phyloP scores from a whole-genome alignment of 2,888 invertebrate species.

The Eupithecia subumbrata region DNA sequence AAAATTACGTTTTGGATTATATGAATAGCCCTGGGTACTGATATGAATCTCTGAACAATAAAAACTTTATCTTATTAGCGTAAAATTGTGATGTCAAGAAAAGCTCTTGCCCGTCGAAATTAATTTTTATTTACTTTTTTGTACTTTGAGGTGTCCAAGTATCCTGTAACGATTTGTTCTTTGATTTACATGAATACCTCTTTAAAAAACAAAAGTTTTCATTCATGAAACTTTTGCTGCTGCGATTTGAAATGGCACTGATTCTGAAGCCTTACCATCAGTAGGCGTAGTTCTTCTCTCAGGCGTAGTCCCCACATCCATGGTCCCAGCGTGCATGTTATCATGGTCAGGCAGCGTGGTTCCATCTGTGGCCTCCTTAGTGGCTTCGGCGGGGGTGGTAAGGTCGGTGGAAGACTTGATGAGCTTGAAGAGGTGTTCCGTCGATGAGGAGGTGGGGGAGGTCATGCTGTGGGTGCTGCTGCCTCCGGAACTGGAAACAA shows the following conservation, averaged over 20 bases:
- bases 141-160: too few relatives aligned
- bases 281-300: conserved; percentile 71
- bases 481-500: conserved; percentile 62
- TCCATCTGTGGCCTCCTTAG: conserved; percentile 49
- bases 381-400: conserved; percentile 41
- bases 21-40: too few relatives aligned
- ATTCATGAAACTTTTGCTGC: too few relatives aligned
- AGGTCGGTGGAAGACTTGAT: conserved; percentile 57
- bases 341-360: conserved; percentile 72
- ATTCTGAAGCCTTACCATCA: conserved; percentile 59
- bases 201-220: too few relatives aligned
- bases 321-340: conserved; percentile 74
- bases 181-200: too few relatives aligned
- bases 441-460: conserved; percentile 65
- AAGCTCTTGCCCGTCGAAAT: too few relatives aligned
- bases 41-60: too few relatives aligned
- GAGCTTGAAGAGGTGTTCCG: conserved; percentile 64
- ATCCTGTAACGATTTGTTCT: too few relatives aligned
- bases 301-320: conserved; percentile 59
- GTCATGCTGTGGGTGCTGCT: conserved; percentile 76
- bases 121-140: too few relatives aligned
- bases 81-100: too few relatives aligned
- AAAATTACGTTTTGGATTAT: too few relatives aligned
- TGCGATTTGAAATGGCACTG: not conserved
- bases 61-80: too few relatives aligned